phyloP scores from a whole-genome alignment of 2,888 invertebrate genomes.

The Agapostemon virescens region DNA sequence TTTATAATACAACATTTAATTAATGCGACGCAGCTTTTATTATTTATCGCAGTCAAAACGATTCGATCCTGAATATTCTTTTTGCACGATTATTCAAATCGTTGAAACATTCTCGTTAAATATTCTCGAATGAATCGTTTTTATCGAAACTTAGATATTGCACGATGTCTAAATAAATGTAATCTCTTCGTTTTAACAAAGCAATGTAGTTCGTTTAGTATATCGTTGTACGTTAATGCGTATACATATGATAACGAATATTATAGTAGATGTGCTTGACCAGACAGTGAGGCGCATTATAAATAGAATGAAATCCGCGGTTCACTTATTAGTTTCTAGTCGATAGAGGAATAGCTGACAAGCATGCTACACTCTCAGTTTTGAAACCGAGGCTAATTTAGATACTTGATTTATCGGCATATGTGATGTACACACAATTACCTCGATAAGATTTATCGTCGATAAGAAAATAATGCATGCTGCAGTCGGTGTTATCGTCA shows the following conservation, averaged over 20 bases:
- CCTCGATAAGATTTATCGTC: neutral
- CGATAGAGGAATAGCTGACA: neutral
- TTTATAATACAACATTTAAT: no score
- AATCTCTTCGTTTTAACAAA: neutral
- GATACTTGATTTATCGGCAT: neutral
- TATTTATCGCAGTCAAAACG: neutral
- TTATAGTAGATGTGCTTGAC: neutral
- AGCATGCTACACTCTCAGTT: neutral
- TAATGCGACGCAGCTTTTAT: no score
- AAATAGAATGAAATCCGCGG: neutral
- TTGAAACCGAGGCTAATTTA: conserved; percentile 1
- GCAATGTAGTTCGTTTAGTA: neutral
- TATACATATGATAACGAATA: neutral
- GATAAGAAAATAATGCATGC: conserved; percentile 8
- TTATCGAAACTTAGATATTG: neutral
- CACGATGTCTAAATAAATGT: neutral
- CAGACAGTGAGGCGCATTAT: neutral
- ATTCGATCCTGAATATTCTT: no score
- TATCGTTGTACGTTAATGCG: no score
- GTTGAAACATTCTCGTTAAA: no score
- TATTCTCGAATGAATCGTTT: no score
- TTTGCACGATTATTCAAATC: no score
- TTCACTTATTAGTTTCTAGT: neutral
- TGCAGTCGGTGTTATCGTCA: neutral
- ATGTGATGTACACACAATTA: neutral